These are phyloP conservation scores for Drosophila parabipectinata DNA, from an alignment of 1,140 invertebrate genomes.

Conservation along the genomic window DNA sequence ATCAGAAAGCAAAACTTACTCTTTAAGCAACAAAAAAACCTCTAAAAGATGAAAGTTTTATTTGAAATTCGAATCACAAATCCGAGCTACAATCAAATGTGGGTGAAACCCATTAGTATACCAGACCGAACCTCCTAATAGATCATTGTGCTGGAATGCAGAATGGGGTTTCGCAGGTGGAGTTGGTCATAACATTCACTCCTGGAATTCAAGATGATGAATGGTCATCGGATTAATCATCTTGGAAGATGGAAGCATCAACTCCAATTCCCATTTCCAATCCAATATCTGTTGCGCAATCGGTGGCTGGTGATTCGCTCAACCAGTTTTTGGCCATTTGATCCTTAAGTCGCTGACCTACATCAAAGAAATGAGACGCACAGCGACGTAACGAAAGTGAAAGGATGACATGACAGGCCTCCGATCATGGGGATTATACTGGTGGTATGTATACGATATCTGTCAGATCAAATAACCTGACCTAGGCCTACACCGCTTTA, in stretches of 20 bases:
- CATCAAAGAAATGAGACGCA: slow-evolving; percentile 31
- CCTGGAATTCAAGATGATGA: slow-evolving; percentile 9
- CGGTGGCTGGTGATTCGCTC: slow-evolving; percentile 1
- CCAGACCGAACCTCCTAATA: neutral
- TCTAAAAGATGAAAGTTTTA: neutral
- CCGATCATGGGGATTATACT: slow-evolving; percentile 2
- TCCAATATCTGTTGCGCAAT: slow-evolving; percentile 39
- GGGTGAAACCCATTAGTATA: neutral
- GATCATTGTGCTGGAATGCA: neutral
- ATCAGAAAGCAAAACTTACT: too few species aligned
- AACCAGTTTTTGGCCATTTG: slow-evolving; percentile 42
- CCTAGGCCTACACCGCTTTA: slow-evolving; percentile 2
- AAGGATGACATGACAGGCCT: slow-evolving; percentile 37
- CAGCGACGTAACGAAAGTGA: slow-evolving; percentile 41
- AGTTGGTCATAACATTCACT: slow-evolving; percentile 16
- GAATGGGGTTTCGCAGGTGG: neutral
- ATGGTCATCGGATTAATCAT: slow-evolving; percentile 27
- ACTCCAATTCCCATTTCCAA: slow-evolving; percentile 22
- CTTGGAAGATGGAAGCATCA: neutral
- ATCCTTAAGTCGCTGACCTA: slow-evolving; percentile 57
- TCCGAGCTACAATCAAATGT: neutral
- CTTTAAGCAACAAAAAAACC: neutral
- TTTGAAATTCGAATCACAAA: slow-evolving; percentile 2
- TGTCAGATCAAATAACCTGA: slow-evolving; percentile 11
- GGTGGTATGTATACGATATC: neutral